Evolutionary conservation across 2,888 invertebrate genomes (phyloP).

Genomic region (Mimachlamys varia): DNA sequence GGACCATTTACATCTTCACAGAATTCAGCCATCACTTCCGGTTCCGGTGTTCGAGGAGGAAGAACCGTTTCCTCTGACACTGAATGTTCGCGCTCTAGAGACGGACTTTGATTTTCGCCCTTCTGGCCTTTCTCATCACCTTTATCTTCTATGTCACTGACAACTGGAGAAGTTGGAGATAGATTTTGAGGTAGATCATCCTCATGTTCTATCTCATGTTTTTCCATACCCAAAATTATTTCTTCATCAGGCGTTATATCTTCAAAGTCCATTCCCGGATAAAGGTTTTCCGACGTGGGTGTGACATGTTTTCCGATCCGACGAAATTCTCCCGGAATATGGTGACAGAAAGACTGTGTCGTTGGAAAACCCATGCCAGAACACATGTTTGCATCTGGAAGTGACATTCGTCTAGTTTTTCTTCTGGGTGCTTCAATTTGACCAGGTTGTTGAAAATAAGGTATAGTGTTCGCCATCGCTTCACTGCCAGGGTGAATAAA

Average conservation of each 20-base stretch:
- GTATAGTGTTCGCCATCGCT: neutral
- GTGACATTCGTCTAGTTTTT: neutral
- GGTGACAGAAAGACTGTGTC: neutral
- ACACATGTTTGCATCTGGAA: neutral
- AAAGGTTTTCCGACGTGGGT: neutral
- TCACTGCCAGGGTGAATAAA: neutral
- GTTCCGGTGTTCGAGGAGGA: constrained; percentile 48
- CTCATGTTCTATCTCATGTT: neutral
- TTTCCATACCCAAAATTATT: neutral
- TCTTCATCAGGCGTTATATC: neutral
- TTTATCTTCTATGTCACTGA: neutral
- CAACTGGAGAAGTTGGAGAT: neutral
- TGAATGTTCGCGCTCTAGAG: neutral
- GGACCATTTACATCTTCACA: constrained; percentile 8
- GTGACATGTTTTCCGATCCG: neutral
- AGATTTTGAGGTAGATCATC: neutral
- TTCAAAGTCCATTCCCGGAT: neutral
- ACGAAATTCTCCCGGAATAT: neutral
- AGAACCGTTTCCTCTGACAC: neutral
- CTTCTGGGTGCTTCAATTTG: neutral
- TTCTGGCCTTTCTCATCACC: neutral
- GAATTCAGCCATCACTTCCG: constrained; percentile 43
- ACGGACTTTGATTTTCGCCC: neutral
- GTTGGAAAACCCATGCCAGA: neutral
- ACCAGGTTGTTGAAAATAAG: neutral